Evolutionary conservation across 1,140 invertebrate species (phyloP).

Genomic region (Chrysomallon squamiferum): DNA sequence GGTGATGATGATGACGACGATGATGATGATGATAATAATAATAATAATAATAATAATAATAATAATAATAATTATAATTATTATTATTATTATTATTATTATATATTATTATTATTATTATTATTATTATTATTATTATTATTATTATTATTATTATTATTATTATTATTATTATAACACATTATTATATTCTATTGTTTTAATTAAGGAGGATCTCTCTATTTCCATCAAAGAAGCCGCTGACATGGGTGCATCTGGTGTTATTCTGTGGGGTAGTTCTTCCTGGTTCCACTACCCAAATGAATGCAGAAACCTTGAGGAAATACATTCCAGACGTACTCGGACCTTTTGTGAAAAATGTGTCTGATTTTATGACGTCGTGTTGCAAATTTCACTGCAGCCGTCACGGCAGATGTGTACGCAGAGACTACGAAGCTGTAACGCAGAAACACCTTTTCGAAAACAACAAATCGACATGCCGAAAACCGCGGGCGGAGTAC

Average conservation of each 20-base stretch:
- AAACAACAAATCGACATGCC: background rate
- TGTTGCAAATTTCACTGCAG: conserved; percentile 18
- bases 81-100: no score
- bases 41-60: no score
- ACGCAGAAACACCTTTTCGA: conserved; percentile 11
- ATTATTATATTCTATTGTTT: no score
- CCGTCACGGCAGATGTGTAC: conserved; percentile 29
- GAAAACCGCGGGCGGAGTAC: background rate
- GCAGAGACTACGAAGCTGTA: conserved; percentile 12
- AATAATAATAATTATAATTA: no score
- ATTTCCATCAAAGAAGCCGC: conserved; percentile 21
- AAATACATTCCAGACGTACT: conserved; percentile 21
- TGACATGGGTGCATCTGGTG: conserved; percentile 25
- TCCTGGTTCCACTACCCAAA: conserved; percentile 6
- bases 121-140: no score
- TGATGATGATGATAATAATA: no score
- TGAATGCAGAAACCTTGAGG: conserved; percentile 21
- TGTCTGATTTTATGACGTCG: conserved; percentile 20
- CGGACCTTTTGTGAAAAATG: conserved; percentile 26
- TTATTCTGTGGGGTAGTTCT: conserved; percentile 31
- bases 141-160: no score
- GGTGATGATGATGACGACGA: no score
- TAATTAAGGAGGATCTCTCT: conserved; percentile 20
- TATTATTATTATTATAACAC: no score
- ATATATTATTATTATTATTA: no score